Base-by-base conservation (phyloP, 1,140 invertebrate species). In the Zaprionus kolodkinae region DNA sequence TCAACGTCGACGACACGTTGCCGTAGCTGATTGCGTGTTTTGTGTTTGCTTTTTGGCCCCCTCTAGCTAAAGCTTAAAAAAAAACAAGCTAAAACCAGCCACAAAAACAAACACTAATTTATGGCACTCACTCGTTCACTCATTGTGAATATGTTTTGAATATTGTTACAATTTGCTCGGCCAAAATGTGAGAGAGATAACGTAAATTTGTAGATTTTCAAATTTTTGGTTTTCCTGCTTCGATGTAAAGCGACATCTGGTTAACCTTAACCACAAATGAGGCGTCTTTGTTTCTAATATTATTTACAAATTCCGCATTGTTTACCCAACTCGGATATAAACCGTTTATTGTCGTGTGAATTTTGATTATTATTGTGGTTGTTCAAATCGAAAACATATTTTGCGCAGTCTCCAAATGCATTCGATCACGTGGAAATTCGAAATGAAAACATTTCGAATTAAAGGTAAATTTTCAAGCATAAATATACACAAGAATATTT, bases 151-250 rank as follows among this genome's bases (percentile, higher is more conserved):
- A 62, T 50, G 15, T 15, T 75, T 71, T 64, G 61, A 70, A 75
- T 75, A 75, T 75, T 61, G 81, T 88, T 88, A 88, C 85, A 88
- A 64, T 84, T 89, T 89, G 84, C 78, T 72, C 63, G 64, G 30
- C 36, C 71, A 17, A 40, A 72, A 79, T 21, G 21, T 2, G 3
- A 62, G n/a, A 30, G 3, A 62, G n/a, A 45, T 45, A 45, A 45
- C 40, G n/a, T 45, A 45, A 45, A 45, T 45, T 45, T 45, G 40
- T 45, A 57, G 25, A n/a, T 57, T 33, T 57, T 48, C 30, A 43
- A 50, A 12, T 21, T 50, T 61, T 61, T 61, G 25, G 17, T 76
- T 80, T 86, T 86, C 83, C 83, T 87, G 79, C 48, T 79, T 73
- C 43, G 52, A 10, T 65, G 72, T 76, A 71, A 71, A 62, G 48